Evolutionary conservation across 2,797 vertebrate genomes (phyloP).

Genomic region (Tenualosa ilisha): DNA sequence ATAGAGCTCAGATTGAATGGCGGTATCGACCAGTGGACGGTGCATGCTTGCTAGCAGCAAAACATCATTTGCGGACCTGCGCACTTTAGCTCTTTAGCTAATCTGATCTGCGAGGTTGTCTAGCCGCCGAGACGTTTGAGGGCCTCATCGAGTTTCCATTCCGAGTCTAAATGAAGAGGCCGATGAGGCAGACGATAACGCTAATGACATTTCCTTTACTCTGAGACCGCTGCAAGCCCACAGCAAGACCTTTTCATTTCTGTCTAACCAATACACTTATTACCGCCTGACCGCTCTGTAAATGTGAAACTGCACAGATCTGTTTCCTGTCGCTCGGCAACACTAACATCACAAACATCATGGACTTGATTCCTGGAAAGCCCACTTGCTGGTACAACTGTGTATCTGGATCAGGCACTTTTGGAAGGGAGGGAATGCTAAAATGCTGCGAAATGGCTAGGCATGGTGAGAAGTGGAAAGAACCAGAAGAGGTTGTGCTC

Average conservation of each 20-base stretch:
- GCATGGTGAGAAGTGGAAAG: not conserved
- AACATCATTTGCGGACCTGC: not conserved
- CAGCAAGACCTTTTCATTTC: not conserved
- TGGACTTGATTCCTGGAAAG: too few species aligned
- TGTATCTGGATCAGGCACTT: not conserved
- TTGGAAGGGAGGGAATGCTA: not conserved
- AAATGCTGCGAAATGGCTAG: not conserved
- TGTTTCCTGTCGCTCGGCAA: not conserved
- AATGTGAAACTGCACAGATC: not conserved
- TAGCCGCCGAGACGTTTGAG: not conserved
- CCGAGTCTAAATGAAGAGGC: not conserved
- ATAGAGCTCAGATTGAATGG: not conserved
- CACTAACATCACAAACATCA: not conserved
- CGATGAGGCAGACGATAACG: not conserved
- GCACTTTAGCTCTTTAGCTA: not conserved
- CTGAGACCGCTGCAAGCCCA: not conserved
- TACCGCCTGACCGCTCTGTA: not conserved
- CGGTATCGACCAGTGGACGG: not conserved
- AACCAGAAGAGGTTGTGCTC: not conserved
- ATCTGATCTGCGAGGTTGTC: not conserved
- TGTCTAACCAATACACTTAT: not conserved
- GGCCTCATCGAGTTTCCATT: not conserved
- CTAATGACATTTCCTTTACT: constrained; percentile 6
- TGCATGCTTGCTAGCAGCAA: not conserved
- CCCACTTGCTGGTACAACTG: not conserved